A percentile compares a stretch with the other conserved stretches of the same genome.
Evolutionary conservation across 2,113 vertebrate species (phyloP).

Genomic region (Leucoraja erinaceus): DNA sequence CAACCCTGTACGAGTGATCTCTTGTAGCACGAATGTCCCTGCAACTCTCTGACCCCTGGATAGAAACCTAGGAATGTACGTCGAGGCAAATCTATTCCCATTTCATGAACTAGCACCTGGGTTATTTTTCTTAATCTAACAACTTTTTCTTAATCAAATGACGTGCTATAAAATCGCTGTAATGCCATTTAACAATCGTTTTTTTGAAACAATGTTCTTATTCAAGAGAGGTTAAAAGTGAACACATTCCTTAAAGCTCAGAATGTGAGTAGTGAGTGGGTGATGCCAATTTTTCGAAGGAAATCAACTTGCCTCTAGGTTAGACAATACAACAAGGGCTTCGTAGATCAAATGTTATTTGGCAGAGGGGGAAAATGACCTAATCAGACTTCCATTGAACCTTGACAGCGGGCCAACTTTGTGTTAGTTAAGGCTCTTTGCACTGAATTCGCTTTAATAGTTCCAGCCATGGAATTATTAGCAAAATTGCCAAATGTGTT

Average conservation of each 20-base stretch:
- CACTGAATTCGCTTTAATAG: not conserved
- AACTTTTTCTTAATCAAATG: conserved; percentile 50
- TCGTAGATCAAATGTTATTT: not conserved
- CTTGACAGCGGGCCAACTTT: no score
- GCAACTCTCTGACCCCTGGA: not conserved
- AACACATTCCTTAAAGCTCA: not conserved
- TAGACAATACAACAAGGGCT: no score
- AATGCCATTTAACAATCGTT: conserved; percentile 47
- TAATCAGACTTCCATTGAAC: not conserved
- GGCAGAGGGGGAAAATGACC: not conserved
- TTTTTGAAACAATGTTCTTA: conserved; percentile 60
- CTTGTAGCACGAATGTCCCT: not conserved
- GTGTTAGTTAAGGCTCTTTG: not conserved
- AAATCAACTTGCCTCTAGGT: no score
- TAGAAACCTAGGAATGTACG: not conserved
- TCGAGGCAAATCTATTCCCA: not conserved
- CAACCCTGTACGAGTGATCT: not conserved
- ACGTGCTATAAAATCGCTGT: conserved; percentile 59
- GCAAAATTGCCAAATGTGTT: not conserved
- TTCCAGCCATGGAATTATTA: not conserved
- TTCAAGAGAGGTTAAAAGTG: conserved; percentile 64
- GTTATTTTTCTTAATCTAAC: conserved; percentile 54
- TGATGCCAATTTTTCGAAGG: not conserved
- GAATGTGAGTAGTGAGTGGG: not conserved
- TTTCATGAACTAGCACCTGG: not conserved